phyloP scores from a whole-genome alignment of 1,140 invertebrate genomes.

The Zophobas atratus region DNA sequence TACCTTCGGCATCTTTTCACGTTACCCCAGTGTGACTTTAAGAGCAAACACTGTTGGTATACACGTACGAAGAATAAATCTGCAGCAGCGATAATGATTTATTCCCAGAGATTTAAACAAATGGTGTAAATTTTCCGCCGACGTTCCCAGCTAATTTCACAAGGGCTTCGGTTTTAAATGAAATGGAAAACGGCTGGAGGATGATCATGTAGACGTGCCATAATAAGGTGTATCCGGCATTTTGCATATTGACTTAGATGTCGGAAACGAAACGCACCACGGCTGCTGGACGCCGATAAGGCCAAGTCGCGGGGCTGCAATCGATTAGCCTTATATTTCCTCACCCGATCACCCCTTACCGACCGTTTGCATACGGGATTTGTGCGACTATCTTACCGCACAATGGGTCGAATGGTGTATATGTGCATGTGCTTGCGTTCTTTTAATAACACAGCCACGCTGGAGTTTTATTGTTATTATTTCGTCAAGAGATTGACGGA shows the following conservation, averaged over 20 bases:
- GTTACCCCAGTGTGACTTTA: no score
- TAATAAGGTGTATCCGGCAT: constrained; percentile 49
- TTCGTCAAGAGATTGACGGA: constrained; percentile 29
- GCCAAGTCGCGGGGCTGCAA: constrained; percentile 48
- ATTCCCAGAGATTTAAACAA: constrained; percentile 25
- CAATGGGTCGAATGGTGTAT: constrained; percentile 24
- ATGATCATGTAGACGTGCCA: constrained; percentile 45
- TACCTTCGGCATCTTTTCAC: no score
- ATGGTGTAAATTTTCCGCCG: constrained; percentile 35
- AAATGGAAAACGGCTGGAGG: constrained; percentile 39
- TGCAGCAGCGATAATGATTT: constrained; percentile 2
- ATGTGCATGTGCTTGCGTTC: constrained; percentile 19
- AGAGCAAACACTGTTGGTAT: no score
- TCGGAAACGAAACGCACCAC: constrained; percentile 46
- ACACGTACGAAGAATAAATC: not conserved
- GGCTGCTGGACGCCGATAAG: constrained; percentile 48
- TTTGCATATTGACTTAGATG: constrained; percentile 49
- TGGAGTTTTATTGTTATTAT: constrained; percentile 24
- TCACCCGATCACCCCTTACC: constrained; percentile 42
- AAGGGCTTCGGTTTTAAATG: constrained; percentile 32
- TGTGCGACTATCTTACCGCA: constrained; percentile 43
- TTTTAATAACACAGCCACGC: constrained; percentile 23
- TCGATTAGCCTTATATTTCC: constrained; percentile 48
- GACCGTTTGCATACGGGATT: constrained; percentile 48
- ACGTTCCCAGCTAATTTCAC: constrained; percentile 16